These are phyloP conservation scores for Butorides virescens DNA, from an alignment of 2,113 vertebrate genomes.

Conservation along the genomic window DNA sequence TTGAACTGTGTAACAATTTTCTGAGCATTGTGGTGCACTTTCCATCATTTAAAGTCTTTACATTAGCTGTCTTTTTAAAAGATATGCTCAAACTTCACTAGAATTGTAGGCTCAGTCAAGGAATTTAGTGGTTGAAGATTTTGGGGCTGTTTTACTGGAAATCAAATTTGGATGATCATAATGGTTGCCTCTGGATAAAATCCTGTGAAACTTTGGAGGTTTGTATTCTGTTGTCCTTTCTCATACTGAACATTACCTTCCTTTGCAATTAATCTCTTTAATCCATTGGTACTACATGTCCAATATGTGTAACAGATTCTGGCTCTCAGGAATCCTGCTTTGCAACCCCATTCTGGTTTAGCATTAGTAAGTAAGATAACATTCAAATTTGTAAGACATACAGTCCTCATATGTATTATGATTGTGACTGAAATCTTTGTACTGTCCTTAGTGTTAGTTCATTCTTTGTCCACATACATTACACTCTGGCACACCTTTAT, in stretches of 20 bases:
- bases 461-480: neutral
- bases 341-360: neutral
- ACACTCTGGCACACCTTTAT: accelerated
- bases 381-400: neutral
- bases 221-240: neutral
- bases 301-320: neutral
- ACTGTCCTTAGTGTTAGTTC: neutral
- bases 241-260: neutral
- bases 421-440: neutral
- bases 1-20: neutral
- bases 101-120: neutral
- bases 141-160: neutral
- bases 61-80: neutral
- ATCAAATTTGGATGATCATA: neutral
- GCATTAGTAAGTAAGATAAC: neutral
- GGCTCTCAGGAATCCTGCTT: neutral
- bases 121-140: neutral
- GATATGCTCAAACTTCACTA: neutral
- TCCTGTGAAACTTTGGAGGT: neutral
- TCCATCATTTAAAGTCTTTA: neutral
- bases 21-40: neutral
- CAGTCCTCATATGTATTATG: neutral
- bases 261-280: neutral
- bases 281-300: neutral
- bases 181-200: neutral